phyloP scores from a whole-genome alignment of 53 echinoderm and acorn worm genomes.

The Glandiceps talaboti region DNA sequence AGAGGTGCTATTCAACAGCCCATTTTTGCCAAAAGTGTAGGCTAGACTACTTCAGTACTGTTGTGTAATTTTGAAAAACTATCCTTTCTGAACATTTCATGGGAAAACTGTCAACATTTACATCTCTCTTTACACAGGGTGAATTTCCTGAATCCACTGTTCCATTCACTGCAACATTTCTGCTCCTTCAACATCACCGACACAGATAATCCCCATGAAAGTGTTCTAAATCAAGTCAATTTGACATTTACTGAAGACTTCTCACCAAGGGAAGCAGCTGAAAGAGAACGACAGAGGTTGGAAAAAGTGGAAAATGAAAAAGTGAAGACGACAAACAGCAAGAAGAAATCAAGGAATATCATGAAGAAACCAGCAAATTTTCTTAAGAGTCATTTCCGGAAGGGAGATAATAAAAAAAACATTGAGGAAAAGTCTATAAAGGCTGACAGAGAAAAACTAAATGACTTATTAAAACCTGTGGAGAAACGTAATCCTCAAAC shows the following conservation, averaged over 20 bases:
- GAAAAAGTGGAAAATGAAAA: slow-evolving; percentile 1
- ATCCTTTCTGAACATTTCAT: no score
- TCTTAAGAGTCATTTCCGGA: no score
- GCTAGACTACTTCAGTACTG: no score
- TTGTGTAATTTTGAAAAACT: no score
- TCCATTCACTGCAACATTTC: not conserved
- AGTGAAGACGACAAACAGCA: not conserved
- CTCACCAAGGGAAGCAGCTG: slow-evolving; percentile 44
- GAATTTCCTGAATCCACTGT: not conserved
- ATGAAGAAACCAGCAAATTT: not conserved
- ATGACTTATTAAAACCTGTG: not conserved
- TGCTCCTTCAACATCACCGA: not conserved
- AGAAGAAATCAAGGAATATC: not conserved
- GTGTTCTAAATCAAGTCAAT: slow-evolving; percentile 27
- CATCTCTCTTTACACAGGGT: not conserved
- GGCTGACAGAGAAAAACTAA: not conserved
- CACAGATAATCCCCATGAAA: not conserved
- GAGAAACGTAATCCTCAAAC: not conserved
- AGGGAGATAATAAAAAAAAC: no score
- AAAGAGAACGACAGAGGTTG: slow-evolving; percentile 16
- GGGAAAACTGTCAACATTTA: no score
- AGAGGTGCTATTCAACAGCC: no score
- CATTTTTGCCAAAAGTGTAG: no score
- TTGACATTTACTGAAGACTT: slow-evolving; percentile 50
- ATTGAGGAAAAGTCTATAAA: no score